These are phyloP conservation scores for Beaufortia kweichowensis DNA, from an alignment of 2,113 vertebrate genomes.

Conservation along the genomic window DNA sequence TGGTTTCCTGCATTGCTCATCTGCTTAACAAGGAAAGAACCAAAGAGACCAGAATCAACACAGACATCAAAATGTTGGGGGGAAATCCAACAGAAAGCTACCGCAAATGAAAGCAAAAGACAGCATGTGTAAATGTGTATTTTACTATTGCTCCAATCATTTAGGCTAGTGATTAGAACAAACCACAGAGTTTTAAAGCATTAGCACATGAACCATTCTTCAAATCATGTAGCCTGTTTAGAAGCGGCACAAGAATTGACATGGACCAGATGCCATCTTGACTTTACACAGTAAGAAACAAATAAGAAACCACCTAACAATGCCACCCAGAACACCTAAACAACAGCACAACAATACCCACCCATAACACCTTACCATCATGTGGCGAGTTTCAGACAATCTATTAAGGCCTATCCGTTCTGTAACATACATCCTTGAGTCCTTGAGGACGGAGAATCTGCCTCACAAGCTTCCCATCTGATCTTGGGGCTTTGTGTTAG, in stretches of 20 bases:
- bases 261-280: too few species aligned
- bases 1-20: conserved; percentile 78
- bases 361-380: not conserved
- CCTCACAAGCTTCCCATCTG: conserved; percentile 64
- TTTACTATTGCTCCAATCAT: not conserved
- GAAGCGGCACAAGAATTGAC: too few species aligned
- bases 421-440: conserved; percentile 62
- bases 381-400: not conserved
- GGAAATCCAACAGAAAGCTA: not conserved
- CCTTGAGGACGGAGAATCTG: conserved; percentile 62
- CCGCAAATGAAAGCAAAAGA: too few species aligned
- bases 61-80: conserved; percentile 18
- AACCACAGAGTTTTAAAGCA: not conserved
- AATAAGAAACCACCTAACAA: not conserved
- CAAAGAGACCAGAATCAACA: conserved; percentile 50
- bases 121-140: not conserved
- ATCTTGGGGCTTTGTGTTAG: conserved; percentile 74
- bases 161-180: not conserved
- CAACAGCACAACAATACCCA: not conserved
- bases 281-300: too few species aligned
- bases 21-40: conserved; percentile 71
- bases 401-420: not conserved
- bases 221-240: not conserved
- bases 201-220: not conserved
- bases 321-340: not conserved